A percentile compares a stretch with the other conserved stretches of the same genome.
These are phyloP conservation scores for Spongilla lacustris DNA, from an alignment of 37 sponge, comb jelly and placozoan genomes.

Conservation along the genomic window DNA sequence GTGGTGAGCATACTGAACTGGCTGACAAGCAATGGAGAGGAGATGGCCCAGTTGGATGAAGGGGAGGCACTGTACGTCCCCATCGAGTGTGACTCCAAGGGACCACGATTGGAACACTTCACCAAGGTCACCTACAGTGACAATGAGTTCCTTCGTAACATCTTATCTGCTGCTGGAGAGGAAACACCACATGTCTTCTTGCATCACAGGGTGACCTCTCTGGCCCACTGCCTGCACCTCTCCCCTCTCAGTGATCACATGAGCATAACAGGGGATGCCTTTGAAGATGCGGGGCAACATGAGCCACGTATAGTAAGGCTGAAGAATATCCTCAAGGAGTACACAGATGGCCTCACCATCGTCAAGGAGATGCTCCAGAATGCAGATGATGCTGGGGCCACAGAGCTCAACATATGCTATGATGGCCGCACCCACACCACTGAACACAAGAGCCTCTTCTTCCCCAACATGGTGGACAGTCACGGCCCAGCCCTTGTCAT, in stretches of 20 bases:
- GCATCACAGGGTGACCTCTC: neutral
- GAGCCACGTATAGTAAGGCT: constrained; percentile 51
- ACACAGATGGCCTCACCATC: constrained; percentile 54
- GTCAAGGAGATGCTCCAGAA: constrained; percentile 70
- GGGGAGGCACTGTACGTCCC: constrained; percentile 15
- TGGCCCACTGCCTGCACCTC: constrained; percentile 6
- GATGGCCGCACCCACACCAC: constrained; percentile 31
- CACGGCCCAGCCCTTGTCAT: constrained; percentile 60
- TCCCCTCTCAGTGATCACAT: constrained; percentile 44
- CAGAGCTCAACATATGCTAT: constrained; percentile 43
- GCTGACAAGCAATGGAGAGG: constrained; percentile 31
- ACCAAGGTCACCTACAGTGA: constrained; percentile 46
- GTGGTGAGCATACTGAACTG: constrained; percentile 41
- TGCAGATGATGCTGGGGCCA: constrained; percentile 79
- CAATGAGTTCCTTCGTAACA: constrained; percentile 31
- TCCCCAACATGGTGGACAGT: constrained; percentile 35
- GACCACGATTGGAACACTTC: constrained; percentile 17
- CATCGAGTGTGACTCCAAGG: constrained; percentile 27
- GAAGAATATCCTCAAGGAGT: constrained; percentile 59
- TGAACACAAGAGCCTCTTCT: constrained; percentile 6
- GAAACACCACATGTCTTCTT: neutral
- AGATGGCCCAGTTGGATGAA: neutral
- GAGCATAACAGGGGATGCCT: constrained; percentile 49
- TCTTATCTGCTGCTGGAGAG: neutral
- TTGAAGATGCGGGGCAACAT: constrained; percentile 59